Evolutionary conservation across 2,888 invertebrate genomes (phyloP).

Genomic region (Automeris io): DNA sequence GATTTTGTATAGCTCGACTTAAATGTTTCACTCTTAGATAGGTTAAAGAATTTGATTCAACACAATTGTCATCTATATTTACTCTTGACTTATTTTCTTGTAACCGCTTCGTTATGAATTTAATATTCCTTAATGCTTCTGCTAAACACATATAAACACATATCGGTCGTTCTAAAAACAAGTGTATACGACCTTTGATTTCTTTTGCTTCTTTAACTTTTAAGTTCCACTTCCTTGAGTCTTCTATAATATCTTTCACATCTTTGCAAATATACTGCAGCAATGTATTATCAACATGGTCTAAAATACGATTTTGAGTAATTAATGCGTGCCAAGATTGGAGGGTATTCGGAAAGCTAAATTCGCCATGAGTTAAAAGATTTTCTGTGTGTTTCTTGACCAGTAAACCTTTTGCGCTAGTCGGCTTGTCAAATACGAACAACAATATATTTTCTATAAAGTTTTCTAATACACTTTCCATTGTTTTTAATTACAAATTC

Average conservation of each 20-base stretch:
- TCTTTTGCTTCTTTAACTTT: conserved; percentile 51
- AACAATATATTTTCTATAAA: conserved; percentile 35
- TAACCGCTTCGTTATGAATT: conserved; percentile 29
- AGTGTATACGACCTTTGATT: conserved; percentile 59
- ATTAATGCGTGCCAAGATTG: conserved; percentile 75
- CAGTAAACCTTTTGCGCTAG: conserved; percentile 31
- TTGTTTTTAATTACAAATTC: conserved; percentile 23
- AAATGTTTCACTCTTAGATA: conserved; percentile 46
- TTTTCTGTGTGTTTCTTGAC: conserved; percentile 79
- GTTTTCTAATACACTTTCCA: conserved; percentile 33
- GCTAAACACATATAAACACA: conserved; percentile 40
- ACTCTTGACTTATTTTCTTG: conserved; percentile 19
- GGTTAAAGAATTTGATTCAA: conserved; percentile 37
- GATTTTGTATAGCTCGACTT: conserved; percentile 38
- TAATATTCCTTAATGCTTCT: conserved; percentile 33
- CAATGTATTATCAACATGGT: conserved; percentile 24
- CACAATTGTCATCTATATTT: conserved; percentile 35
- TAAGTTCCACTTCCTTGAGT: conserved; percentile 67
- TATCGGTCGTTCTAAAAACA: conserved; percentile 68
- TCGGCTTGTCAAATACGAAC: conserved; percentile 31
- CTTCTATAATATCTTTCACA: conserved; percentile 42
- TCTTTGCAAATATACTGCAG: conserved; percentile 43
- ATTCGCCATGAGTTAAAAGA: conserved; percentile 76
- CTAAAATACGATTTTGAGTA: conserved; percentile 14
- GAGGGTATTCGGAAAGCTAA: conserved; percentile 78